These are phyloP conservation scores for Petromus typicus DNA, from an alignment of 2,113 vertebrate genomes.

Conservation along the genomic window DNA sequence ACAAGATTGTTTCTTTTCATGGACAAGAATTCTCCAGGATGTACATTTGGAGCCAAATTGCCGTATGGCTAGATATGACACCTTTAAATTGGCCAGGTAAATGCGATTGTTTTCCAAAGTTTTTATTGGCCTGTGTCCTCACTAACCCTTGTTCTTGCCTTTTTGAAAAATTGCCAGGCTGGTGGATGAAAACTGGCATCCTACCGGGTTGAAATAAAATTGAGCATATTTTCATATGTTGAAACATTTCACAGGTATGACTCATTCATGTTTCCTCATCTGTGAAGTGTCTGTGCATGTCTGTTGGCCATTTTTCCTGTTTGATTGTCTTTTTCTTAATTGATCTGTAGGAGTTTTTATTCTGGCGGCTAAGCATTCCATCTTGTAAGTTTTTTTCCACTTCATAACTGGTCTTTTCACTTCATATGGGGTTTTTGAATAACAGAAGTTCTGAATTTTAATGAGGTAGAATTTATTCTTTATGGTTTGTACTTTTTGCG, in stretches of 20 bases:
- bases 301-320: conserved; percentile 39
- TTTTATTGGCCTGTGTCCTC: background rate
- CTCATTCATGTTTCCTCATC: background rate
- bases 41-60: background rate
- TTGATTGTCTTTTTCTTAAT: conserved; percentile 29
- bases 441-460: conserved; percentile 58
- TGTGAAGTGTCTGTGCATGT: conserved; percentile 26
- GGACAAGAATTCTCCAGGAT: background rate
- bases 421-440: background rate
- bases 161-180: background rate
- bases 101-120: background rate
- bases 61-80: background rate
- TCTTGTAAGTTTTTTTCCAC: background rate
- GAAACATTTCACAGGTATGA: background rate
- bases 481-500: conserved; percentile 31
- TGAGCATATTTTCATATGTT: conserved; percentile 35
- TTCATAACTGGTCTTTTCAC: conserved; percentile 29
- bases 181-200: background rate
- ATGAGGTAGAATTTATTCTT: conserved; percentile 48
- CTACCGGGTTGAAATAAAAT: conserved; percentile 35
- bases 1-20: background rate
- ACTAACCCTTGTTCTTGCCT: background rate
- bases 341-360: conserved; percentile 9
- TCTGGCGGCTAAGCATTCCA: background rate
- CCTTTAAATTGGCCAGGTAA: background rate